Evolutionary conservation across 2,888 invertebrate genomes (phyloP).

Genomic region (Agrypnus murinus): DNA sequence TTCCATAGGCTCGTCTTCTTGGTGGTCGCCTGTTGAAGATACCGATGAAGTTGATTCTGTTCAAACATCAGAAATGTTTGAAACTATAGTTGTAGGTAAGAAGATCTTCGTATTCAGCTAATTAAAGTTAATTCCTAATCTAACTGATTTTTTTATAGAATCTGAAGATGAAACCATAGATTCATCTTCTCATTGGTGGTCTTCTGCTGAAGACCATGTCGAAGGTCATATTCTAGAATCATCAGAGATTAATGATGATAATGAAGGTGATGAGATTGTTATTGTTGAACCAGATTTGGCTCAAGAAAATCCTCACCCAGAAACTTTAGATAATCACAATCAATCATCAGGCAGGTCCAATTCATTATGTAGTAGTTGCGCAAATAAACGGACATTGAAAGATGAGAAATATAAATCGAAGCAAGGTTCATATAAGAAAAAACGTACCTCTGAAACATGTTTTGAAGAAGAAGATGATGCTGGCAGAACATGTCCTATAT

Average conservation of each 20-base stretch:
- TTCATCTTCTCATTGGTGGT: too few relatives aligned
- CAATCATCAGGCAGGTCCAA: not conserved
- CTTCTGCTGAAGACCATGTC: too few relatives aligned
- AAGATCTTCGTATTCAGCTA: not conserved
- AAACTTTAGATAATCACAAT: not conserved
- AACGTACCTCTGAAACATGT: conserved; percentile 4
- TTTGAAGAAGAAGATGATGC: conserved; percentile 75
- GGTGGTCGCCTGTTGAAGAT: too few relatives aligned
- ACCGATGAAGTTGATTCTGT: too few relatives aligned
- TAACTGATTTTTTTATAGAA: not conserved
- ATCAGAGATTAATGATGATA: too few relatives aligned
- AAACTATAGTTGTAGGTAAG: conserved; percentile 11
- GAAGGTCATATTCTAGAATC: too few relatives aligned
- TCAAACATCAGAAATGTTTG: too few relatives aligned
- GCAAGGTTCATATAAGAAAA: not conserved
- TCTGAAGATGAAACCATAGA: conserved; percentile 18
- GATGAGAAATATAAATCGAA: not conserved
- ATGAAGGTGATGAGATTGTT: too few relatives aligned
- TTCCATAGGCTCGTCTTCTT: too few relatives aligned
- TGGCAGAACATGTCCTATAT: conserved; percentile 88
- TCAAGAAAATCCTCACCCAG: not conserved
- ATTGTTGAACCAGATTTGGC: not conserved
- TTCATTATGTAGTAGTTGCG: not conserved
- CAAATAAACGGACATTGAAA: not conserved
- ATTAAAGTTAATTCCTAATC: not conserved